A percentile compares a stretch with the other conserved stretches of the same genome.
phyloP scores from a whole-genome alignment of 2,888 invertebrate species.

The Drosophila nr. medialis region DNA sequence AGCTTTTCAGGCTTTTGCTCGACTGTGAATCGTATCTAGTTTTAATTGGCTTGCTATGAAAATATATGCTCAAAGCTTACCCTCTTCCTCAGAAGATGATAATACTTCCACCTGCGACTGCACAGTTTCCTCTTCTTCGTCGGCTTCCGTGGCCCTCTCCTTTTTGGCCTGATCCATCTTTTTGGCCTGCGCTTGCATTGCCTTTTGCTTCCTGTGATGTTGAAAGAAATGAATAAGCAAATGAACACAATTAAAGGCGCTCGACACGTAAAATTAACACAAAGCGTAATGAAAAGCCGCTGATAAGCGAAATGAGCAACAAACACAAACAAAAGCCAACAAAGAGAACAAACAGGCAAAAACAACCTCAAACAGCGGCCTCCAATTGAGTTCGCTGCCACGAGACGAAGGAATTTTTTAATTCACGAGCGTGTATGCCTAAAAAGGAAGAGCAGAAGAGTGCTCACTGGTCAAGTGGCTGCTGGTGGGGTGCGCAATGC shows the following conservation, averaged over 20 bases:
- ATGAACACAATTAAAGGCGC: conserved; percentile 67
- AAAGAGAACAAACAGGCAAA: conserved; percentile 44
- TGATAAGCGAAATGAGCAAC: conserved; percentile 81
- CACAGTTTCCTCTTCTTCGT: conserved; percentile 52
- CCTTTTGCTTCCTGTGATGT: conserved; percentile 59
- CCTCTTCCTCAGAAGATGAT: conserved; percentile 73
- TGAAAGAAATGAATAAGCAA: conserved; percentile 53
- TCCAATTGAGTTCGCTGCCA: conserved; percentile 31
- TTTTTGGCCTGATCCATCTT: conserved; percentile 58
- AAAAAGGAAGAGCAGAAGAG: conserved; percentile 34
- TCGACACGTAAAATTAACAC: conserved; percentile 76
- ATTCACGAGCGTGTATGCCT: conserved; percentile 51
- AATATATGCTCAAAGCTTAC: conserved; percentile 34
- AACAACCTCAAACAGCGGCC: conserved; percentile 28
- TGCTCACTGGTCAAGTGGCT: conserved; percentile 68
- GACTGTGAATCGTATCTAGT: conserved; percentile 31
- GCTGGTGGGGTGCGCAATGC: conserved; percentile 37
- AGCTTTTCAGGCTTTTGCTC: conserved; percentile 79
- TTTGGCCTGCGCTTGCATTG: conserved; percentile 58
- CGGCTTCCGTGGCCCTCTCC: conserved; percentile 38
- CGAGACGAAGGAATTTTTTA: conserved; percentile 70
- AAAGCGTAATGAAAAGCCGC: conserved; percentile 81
- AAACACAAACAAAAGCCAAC: conserved; percentile 60
- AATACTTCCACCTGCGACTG: conserved; percentile 23
- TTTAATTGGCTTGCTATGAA: neutral